Evolutionary conservation across 2,113 vertebrate genomes (phyloP), one percentile per base, ranked within the genome.

Genomic region (Grammomys surdaster): DNA sequence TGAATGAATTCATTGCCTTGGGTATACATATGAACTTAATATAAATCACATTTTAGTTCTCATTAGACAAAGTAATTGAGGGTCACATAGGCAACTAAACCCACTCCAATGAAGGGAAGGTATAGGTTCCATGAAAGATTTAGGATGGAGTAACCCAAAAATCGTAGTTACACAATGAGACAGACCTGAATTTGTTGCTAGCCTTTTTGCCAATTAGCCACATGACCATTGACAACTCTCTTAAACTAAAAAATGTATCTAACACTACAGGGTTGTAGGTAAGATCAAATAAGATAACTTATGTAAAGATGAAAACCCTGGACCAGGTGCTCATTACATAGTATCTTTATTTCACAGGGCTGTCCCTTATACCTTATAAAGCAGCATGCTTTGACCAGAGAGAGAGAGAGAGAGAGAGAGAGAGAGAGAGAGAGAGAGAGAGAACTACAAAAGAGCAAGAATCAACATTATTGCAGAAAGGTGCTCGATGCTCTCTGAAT

Each of bases 21-120:
- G 84, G 90, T 14, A 17, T 94, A 96, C 56, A 90, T 93, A 93
- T 48, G 63, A 97, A 90, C 46, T 84, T 95, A 75, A 24, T 81
- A 90, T 92, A 60, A 94, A 54, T 92, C 93, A 95, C 80, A 33
- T 76, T 94, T 96, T 81, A 94, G 90, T 75, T 56, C 46, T 91
- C 54, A 26, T 96, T 96, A 88, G 58, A 96, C 78, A 92, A 95
- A 58, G 31, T 78, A 94, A 87, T 67, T 95, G 75, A 98, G 95
- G 88, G 70, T 17, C 75, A 94, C 20, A 51, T 48, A 96, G 63
- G 63, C 78, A 94, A 95, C 81, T 91, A 97, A 86, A 80, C 43
- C 65, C 5, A 51, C 93, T 85, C 43, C 67, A 72, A 88, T 28
- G 51, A 81, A 95, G 2, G 43, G 26, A 92, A 93, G 75, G 77